These are phyloP conservation scores for Hermaeophaga mercurialis DNA, from an alignment of 2,888 invertebrate genomes.

Conservation along the genomic window DNA sequence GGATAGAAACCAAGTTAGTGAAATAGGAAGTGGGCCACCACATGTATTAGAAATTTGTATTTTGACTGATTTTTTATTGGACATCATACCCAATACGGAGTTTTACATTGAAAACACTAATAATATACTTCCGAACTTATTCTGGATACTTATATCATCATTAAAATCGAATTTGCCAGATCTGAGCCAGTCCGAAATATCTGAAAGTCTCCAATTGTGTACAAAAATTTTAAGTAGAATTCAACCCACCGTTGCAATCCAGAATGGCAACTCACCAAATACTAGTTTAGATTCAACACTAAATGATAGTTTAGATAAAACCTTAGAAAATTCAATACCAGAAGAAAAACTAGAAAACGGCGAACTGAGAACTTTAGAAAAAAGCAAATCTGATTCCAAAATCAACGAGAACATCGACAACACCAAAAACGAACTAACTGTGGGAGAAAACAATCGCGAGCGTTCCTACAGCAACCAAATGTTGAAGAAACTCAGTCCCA, in stretches of 20 bases:
- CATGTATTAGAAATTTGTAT: conserved; percentile 72
- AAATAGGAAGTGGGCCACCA: conserved; percentile 69
- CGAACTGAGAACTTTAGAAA: conserved; percentile 59
- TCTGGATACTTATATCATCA: conserved; percentile 68
- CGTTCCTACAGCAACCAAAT: conserved; percentile 58
- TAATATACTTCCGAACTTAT: conserved; percentile 77
- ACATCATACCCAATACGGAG: conserved; percentile 76
- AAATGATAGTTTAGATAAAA: conserved; percentile 30
- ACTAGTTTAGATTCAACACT: conserved; percentile 20
- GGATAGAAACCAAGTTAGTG: conserved; percentile 51
- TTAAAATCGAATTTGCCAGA: conserved; percentile 63
- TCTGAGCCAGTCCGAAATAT: conserved; percentile 67
- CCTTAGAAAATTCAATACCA: conserved; percentile 30
- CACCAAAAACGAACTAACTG: conserved; percentile 55
- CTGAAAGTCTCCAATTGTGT: conserved; percentile 69
- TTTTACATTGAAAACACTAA: conserved; percentile 78
- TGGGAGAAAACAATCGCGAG: conserved; percentile 51
- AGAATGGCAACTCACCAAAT: conserved; percentile 31
- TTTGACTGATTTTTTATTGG: conserved; percentile 75
- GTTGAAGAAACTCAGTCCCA: conserved; percentile 57
- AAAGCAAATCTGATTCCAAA: conserved; percentile 71
- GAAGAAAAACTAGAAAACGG: conserved; percentile 37
- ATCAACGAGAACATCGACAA: conserved; percentile 58
- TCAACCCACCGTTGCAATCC: conserved; percentile 65
- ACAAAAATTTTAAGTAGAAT: conserved; percentile 76